These are phyloP conservation scores for Xenopus petersii DNA, from an alignment of 2,797 vertebrate genomes.

Conservation along the genomic window DNA sequence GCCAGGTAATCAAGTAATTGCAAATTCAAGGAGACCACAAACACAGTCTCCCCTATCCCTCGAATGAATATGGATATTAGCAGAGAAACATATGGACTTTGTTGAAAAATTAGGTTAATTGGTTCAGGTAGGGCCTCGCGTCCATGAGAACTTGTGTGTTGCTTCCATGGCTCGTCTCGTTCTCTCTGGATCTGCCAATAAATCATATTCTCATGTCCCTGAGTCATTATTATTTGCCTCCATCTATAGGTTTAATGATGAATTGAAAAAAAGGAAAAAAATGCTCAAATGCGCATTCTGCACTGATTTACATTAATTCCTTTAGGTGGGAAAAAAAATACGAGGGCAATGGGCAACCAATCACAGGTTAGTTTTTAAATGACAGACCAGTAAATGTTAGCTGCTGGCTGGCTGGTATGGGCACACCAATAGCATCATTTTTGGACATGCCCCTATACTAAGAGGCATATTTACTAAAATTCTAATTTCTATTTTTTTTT, in stretches of 20 bases:
- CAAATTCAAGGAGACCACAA: slow-evolving; percentile 24
- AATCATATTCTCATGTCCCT: slow-evolving; percentile 6
- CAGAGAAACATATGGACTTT: slow-evolving; percentile 13
- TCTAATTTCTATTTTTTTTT: too few species aligned
- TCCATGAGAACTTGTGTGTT: not conserved
- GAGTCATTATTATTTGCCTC: not conserved
- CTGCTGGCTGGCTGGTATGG: too few species aligned
- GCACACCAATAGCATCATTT: too few species aligned
- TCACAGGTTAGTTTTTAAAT: too few species aligned
- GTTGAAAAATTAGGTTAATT: slow-evolving; percentile 33
- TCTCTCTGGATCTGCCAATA: slow-evolving; percentile 5
- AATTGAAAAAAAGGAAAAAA: too few species aligned
- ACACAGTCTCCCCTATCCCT: slow-evolving; percentile 11
- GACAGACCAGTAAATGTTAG: too few species aligned
- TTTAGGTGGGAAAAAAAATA: too few species aligned
- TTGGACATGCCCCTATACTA: too few species aligned
- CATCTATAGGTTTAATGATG: not conserved
- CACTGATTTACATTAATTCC: too few species aligned
- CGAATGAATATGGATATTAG: slow-evolving; percentile 43
- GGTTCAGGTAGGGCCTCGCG: slow-evolving; percentile 16
- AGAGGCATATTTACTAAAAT: too few species aligned
- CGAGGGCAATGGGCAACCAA: too few species aligned
- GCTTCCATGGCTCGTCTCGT: slow-evolving; percentile 4
- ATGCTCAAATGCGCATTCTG: too few species aligned
- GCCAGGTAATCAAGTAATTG: slow-evolving; percentile 46